Percentiles rank a stretch among this genome's conserved stretches.
Conservation (phyloP, 2,888 invertebrate genomes). For the Tachystola acroxantha region DNA sequence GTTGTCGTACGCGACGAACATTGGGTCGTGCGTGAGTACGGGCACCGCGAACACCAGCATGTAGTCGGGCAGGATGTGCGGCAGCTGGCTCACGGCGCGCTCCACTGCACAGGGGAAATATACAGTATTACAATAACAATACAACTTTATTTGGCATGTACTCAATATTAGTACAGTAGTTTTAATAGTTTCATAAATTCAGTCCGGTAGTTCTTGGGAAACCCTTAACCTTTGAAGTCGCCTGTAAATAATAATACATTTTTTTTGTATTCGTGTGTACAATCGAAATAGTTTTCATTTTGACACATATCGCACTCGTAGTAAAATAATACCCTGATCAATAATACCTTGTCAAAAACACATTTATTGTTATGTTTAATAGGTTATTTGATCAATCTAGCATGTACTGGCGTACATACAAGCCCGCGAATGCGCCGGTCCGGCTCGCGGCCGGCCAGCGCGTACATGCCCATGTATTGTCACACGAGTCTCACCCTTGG, state of each 20-base stretch:
- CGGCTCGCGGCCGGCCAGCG: slow-evolving; percentile 92
- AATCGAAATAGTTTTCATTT: too few species aligned
- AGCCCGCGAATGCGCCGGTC: slow-evolving; percentile 85
- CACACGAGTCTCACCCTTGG: slow-evolving; percentile 75
- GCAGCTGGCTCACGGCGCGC: slow-evolving; percentile 85
- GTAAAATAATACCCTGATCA: too few species aligned
- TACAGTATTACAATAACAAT: background rate
- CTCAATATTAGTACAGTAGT: background rate
- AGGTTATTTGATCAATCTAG: too few species aligned
- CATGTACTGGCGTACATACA: slow-evolving; percentile 90
- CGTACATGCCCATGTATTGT: slow-evolving; percentile 98
- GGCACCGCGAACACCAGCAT: slow-evolving; percentile 98
- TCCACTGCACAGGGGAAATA: slow-evolving; percentile 64
- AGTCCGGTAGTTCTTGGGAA: too few species aligned
- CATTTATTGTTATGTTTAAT: too few species aligned
- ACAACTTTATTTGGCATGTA: background rate
- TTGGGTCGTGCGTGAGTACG: slow-evolving; percentile 94
- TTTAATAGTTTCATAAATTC: too few species aligned
- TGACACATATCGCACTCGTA: too few species aligned
- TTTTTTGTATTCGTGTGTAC: too few species aligned
- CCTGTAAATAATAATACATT: too few species aligned
- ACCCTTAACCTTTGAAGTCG: too few species aligned
- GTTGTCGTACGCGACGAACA: slow-evolving; percentile 87
- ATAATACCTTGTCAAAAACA: too few species aligned
- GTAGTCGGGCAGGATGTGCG: slow-evolving; percentile 96